Evolutionary conservation across 2,113 vertebrate genomes (phyloP).

Genomic region (Campylomormyrus tamandua): DNA sequence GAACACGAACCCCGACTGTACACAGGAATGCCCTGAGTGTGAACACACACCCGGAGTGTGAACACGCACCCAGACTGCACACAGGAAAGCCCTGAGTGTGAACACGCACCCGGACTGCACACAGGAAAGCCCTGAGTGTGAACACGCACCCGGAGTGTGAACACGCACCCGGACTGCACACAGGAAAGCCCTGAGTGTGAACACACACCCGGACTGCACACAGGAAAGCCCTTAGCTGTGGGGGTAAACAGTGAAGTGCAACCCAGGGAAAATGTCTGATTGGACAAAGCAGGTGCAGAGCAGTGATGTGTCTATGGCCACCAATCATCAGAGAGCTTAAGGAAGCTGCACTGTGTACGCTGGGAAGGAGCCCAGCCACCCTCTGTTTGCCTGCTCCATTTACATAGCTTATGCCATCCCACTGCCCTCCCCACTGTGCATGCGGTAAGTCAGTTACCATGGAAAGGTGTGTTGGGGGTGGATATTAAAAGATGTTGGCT

Average conservation of each 20-base stretch:
- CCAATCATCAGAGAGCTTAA: not conserved
- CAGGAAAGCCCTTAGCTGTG: not conserved
- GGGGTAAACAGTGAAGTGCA: not conserved
- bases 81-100: not conserved
- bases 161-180: not conserved
- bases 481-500: not conserved
- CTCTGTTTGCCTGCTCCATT: not conserved
- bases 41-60: not conserved
- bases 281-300: not conserved
- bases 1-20: not conserved
- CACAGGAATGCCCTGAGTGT: too few relatives aligned
- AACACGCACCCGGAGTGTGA: not conserved
- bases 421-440: not conserved
- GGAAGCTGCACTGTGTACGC: not conserved
- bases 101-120: not conserved
- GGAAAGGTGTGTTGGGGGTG: not conserved
- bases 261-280: not conserved
- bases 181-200: not conserved
- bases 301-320: not conserved
- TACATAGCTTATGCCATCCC: not conserved
- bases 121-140: not conserved
- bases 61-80: not conserved
- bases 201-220: not conserved
- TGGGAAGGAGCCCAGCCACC: not conserved
- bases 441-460: not conserved